These are phyloP conservation scores for Herpailurus yagouaroundi DNA, from an alignment of 2,113 vertebrate species.

Conservation along the genomic window DNA sequence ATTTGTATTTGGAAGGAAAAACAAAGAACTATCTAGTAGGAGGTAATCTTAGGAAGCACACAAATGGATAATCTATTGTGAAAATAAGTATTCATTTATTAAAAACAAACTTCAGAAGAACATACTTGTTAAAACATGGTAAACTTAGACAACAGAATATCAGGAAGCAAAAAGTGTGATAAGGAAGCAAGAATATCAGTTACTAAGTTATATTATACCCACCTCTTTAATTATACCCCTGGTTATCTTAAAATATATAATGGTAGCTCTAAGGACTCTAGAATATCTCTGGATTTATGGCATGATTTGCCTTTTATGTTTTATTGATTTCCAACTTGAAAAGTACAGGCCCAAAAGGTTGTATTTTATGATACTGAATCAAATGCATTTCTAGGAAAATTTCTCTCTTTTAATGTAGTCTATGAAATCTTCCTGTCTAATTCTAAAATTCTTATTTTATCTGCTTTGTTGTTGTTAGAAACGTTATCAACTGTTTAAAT, in stretches of 20 bases:
- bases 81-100: conserved; percentile 70
- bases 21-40: conserved; percentile 34
- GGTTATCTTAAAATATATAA: conserved; percentile 43
- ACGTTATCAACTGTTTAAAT: neutral
- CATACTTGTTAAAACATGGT: conserved; percentile 32
- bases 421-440: neutral
- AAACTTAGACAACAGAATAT: conserved; percentile 60
- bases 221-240: neutral
- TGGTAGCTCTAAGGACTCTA: neutral
- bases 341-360: conserved; percentile 4
- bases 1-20: conserved; percentile 50
- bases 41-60: conserved; percentile 30
- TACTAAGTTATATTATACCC: neutral
- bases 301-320: conserved; percentile 43
- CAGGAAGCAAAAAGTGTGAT: conserved; percentile 42
- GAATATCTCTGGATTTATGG: conserved; percentile 6
- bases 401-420: neutral
- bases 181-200: conserved; percentile 49
- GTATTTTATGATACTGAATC: conserved; percentile 18
- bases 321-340: conserved; percentile 54
- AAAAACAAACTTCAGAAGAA: conserved; percentile 54
- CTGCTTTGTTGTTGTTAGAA: conserved; percentile 31
- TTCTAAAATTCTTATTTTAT: neutral
- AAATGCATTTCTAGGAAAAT: conserved; percentile 48
- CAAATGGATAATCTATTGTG: conserved; percentile 15